These are phyloP conservation scores for Campoplex nolae DNA, from an alignment of 2,888 invertebrate species.

Conservation along the genomic window DNA sequence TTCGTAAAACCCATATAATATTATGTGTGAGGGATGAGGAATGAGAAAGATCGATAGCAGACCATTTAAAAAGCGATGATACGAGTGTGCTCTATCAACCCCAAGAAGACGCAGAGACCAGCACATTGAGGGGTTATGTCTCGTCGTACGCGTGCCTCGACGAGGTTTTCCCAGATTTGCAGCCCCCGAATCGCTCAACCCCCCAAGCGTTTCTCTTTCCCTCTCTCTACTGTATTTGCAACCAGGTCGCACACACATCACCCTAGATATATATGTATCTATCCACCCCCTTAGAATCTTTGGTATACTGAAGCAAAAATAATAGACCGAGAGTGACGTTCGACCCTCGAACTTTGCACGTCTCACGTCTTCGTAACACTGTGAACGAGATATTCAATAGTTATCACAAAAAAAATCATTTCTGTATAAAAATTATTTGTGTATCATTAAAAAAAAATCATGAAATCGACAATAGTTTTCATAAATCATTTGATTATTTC, in stretches of 20 bases:
- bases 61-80: constrained; percentile 78
- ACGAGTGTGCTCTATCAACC: constrained; percentile 80
- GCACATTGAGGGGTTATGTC: constrained; percentile 69
- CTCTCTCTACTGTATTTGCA: constrained; percentile 51
- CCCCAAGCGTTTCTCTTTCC: constrained; percentile 19
- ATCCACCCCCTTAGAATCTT: constrained; percentile 68
- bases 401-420: background rate
- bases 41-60: constrained; percentile 59
- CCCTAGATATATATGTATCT: constrained; percentile 8
- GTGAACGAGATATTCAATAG: constrained; percentile 20
- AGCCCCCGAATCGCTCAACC: constrained; percentile 65
- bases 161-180: constrained; percentile 81
- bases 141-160: constrained; percentile 83
- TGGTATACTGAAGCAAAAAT: constrained; percentile 73
- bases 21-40: constrained; percentile 29
- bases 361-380: constrained; percentile 35
- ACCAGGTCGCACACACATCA: constrained; percentile 51
- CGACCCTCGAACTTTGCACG: constrained; percentile 46
- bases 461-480: background rate
- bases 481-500: background rate
- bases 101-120: constrained; percentile 76
- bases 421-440: background rate
- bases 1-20: background rate
- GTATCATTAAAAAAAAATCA: background rate
- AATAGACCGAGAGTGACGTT: constrained; percentile 74